These are phyloP conservation scores for Coecobrya sp. DNA, from an alignment of 2,888 invertebrate species.

Conservation along the genomic window DNA sequence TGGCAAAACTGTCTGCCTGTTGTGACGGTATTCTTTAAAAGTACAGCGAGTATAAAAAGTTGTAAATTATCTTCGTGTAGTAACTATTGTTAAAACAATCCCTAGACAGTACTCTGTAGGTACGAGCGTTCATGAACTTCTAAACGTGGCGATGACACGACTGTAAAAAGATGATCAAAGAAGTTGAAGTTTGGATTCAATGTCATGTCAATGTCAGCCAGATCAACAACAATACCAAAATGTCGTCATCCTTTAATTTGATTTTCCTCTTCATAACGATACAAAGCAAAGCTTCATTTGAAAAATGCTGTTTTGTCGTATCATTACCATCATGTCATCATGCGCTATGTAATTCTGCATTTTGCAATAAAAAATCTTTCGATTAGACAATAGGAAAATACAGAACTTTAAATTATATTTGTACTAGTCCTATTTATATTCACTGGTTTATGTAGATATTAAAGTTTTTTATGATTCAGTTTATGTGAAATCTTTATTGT, in stretches of 20 bases:
- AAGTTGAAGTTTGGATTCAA: slow-evolving; percentile 38
- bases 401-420: neutral
- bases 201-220: slow-evolving; percentile 74
- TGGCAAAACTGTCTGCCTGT: slow-evolving; percentile 1
- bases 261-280: slow-evolving; percentile 4
- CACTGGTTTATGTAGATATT: neutral
- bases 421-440: neutral
- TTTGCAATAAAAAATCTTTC: neutral
- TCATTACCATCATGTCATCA: slow-evolving; percentile 32
- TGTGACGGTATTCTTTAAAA: neutral
- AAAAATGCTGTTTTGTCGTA: neutral
- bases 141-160: slow-evolving; percentile 60
- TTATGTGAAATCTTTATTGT: neutral
- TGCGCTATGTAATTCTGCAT: neutral
- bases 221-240: slow-evolving; percentile 61
- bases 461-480: neutral
- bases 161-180: slow-evolving; percentile 53
- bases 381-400: neutral
- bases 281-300: neutral
- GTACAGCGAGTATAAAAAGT: neutral
- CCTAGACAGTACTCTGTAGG: neutral
- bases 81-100: slow-evolving; percentile 21
- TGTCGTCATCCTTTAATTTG: slow-evolving; percentile 52
- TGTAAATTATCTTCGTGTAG: slow-evolving; percentile 1
- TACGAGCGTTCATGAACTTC: slow-evolving; percentile 11